Percentiles rank a stretch among this genome's conserved stretches.
phyloP scores from a whole-genome alignment of 2,797 vertebrate species.

The Choloepus didactylus region DNA sequence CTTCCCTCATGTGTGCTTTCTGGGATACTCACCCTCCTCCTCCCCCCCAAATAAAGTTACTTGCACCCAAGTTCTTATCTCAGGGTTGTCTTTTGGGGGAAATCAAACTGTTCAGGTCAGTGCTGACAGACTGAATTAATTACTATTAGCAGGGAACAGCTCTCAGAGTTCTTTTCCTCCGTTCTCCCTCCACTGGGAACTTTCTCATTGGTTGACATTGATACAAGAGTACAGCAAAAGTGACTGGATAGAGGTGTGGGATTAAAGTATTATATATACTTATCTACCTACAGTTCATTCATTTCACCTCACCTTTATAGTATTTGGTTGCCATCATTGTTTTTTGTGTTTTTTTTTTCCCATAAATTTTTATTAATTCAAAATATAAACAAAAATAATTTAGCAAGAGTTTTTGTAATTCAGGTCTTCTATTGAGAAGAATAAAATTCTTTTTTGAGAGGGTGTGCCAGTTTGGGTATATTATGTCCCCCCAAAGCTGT shows the following conservation, averaged over 20 bases:
- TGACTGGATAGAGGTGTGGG: background rate
- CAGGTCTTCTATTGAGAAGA: background rate
- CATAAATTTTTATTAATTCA: background rate
- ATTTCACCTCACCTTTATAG: too few species aligned
- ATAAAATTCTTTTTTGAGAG: background rate
- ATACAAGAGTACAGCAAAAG: background rate
- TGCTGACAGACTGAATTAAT: background rate
- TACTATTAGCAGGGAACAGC: too few species aligned
- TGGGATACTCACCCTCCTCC: background rate
- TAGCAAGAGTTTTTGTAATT: constrained; percentile 8
- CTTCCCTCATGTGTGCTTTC: background rate
- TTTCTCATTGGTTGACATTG: constrained; percentile 4
- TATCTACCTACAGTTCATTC: too few species aligned
- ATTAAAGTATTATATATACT: too few species aligned
- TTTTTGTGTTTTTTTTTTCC: background rate
- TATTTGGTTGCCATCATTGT: too few species aligned
- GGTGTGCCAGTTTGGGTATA: too few species aligned
- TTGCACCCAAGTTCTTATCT: background rate
- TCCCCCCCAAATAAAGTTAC: background rate
- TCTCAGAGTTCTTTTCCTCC: background rate
- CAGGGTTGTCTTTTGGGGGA: background rate
- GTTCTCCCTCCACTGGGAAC: background rate
- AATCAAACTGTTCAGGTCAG: background rate
- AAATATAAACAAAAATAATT: constrained; percentile 4
- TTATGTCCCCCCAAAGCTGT: too few species aligned